These are phyloP conservation scores for Noctilio leporinus DNA, from an alignment of 2,113 vertebrate genomes.

Conservation along the genomic window DNA sequence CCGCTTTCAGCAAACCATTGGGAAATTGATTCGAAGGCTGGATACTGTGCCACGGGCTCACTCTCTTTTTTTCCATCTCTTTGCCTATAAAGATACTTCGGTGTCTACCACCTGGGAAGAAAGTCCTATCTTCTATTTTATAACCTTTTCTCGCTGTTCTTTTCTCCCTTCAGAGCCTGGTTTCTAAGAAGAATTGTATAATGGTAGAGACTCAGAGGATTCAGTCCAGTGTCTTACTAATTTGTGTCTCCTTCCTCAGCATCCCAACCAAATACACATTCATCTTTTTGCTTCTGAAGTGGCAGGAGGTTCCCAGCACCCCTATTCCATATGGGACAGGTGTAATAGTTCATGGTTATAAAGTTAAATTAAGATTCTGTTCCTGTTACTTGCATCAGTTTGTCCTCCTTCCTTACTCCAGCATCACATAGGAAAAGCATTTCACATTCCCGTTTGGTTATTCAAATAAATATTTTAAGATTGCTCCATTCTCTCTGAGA, in stretches of 20 bases:
- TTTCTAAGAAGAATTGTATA: neutral
- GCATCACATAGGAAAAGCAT: neutral
- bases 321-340: neutral
- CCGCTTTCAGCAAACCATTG: neutral
- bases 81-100: neutral
- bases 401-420: neutral
- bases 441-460: neutral
- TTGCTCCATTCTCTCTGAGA: neutral
- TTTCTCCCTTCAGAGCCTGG: neutral
- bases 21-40: neutral
- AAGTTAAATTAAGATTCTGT: neutral
- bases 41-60: no score
- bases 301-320: neutral
- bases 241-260: neutral
- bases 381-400: neutral
- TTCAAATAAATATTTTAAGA: neutral
- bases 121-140: neutral
- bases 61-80: neutral
- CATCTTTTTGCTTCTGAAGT: neutral
- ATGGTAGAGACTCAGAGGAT: neutral
- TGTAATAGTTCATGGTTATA: neutral
- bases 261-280: neutral
- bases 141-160: neutral
- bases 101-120: neutral
- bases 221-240: neutral